Conservation (phyloP, 2,888 invertebrate species). For the Deilephila porcellus region DNA sequence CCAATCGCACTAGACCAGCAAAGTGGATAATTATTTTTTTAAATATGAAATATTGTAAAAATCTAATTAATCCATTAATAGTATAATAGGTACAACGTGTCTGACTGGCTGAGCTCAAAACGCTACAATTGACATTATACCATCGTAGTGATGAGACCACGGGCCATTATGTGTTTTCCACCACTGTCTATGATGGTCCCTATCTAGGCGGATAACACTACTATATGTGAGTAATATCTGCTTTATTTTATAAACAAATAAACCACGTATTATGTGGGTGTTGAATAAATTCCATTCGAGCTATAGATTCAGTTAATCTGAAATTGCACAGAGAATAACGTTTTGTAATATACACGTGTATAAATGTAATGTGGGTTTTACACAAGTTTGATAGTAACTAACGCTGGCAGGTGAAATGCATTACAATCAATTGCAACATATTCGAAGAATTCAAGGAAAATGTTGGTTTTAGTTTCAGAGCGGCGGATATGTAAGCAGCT, state of each 20-base stretch:
- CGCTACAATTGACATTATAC: too few species aligned
- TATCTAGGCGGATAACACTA: background rate
- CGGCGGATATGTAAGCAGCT: too few species aligned
- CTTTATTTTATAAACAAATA: background rate
- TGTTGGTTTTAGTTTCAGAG: too few species aligned
- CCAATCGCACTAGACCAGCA: too few species aligned
- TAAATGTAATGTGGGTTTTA: background rate
- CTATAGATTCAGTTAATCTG: background rate
- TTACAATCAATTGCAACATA: background rate
- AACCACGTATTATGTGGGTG: background rate
- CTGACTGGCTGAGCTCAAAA: too few species aligned
- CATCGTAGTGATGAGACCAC: too few species aligned
- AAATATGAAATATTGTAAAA: too few species aligned
- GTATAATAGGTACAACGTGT: too few species aligned
- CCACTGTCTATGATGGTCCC: too few species aligned
- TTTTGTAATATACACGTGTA: background rate
- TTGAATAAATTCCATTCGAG: background rate
- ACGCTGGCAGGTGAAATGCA: background rate
- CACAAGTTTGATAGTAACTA: background rate
- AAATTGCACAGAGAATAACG: background rate
- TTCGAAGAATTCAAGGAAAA: background rate
- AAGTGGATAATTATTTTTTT: too few species aligned
- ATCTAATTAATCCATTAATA: too few species aligned
- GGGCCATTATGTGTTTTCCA: too few species aligned
- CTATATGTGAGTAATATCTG: background rate